A percentile compares a stretch with the other conserved stretches of the same genome.
These are phyloP conservation scores for Sarcoramphus papa DNA, from an alignment of 2,797 vertebrate species.

Conservation along the genomic window DNA sequence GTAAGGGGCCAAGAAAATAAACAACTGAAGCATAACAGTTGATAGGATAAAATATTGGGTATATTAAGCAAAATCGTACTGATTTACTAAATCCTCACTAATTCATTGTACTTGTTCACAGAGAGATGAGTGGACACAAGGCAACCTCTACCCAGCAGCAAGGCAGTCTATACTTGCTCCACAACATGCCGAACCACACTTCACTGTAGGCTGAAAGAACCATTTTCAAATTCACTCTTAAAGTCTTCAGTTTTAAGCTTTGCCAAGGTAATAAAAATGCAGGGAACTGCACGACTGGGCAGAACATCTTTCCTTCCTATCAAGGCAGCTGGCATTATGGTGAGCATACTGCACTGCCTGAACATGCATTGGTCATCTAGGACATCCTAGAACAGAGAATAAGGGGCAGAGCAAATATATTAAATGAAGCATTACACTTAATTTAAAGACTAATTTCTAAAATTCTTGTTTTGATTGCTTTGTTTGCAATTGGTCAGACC, in stretches of 20 bases:
- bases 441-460: not conserved
- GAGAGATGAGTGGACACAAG: too few relatives aligned
- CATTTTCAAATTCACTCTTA: not conserved
- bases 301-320: not conserved
- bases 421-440: not conserved
- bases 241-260: not conserved
- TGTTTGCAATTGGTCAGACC: not conserved
- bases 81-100: not conserved
- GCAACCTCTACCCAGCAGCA: not conserved
- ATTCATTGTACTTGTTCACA: not conserved
- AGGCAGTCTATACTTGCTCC: not conserved
- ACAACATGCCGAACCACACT: not conserved
- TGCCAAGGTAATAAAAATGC: not conserved
- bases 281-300: not conserved
- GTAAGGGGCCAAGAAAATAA: not conserved
- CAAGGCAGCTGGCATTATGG: not conserved
- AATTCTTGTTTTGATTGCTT: not conserved
- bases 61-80: not conserved
- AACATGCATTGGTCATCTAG: not conserved
- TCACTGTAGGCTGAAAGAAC: not conserved
- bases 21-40: not conserved
- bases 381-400: not conserved
- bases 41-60: not conserved
- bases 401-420: not conserved
- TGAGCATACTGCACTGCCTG: not conserved